These are phyloP conservation scores for Rhamnusium bicolor DNA, from an alignment of 2,888 invertebrate genomes.

Conservation along the genomic window DNA sequence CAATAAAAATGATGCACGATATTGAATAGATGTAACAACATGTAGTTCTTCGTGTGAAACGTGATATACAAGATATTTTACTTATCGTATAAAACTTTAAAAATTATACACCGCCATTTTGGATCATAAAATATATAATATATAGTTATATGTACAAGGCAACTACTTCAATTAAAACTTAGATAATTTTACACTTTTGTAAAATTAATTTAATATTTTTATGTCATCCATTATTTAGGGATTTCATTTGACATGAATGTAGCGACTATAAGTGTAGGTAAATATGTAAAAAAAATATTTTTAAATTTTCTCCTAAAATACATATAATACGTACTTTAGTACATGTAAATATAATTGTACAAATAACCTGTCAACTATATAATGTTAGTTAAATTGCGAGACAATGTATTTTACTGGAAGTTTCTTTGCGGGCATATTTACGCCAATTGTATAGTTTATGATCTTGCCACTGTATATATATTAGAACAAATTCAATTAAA, in stretches of 20 bases:
- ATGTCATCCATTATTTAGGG: too few species aligned
- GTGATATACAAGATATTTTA: neutral
- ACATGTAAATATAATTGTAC: neutral
- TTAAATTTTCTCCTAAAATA: neutral
- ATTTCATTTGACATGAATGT: neutral
- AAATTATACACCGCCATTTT: neutral
- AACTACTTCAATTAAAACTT: conserved; percentile 21
- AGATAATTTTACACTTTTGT: conserved; percentile 4
- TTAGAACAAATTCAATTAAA: too few species aligned
- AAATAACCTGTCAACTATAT: neutral
- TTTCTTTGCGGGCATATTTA: too few species aligned
- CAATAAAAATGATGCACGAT: too few species aligned
- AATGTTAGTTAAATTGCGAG: neutral
- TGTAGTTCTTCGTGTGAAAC: neutral
- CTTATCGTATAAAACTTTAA: neutral
- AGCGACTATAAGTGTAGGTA: neutral
- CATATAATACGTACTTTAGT: neutral
- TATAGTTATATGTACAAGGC: neutral
- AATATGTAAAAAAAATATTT: neutral
- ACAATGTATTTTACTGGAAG: neutral
- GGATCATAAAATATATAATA: neutral
- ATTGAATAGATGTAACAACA: too few species aligned
- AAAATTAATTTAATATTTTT: too few species aligned
- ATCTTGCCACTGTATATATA: too few species aligned
- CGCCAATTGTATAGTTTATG: too few species aligned